Percentiles rank a stretch among this genome's conserved stretches.
These are phyloP conservation scores for Carcharodon carcharias DNA, from an alignment of 2,797 vertebrate species.

Conservation along the genomic window DNA sequence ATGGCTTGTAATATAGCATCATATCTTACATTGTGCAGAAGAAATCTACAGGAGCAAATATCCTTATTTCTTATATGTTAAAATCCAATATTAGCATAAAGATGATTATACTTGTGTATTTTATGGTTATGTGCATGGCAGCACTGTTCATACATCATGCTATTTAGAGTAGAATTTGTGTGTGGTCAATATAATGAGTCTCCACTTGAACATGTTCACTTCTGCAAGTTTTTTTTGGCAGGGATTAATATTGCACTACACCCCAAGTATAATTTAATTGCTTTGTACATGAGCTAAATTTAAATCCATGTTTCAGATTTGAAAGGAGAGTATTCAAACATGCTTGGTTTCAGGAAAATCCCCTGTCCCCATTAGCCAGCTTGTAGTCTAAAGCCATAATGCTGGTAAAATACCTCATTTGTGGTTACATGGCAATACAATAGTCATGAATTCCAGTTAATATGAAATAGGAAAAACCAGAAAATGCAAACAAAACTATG, in stretches of 20 bases:
- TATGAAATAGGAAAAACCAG: background rate
- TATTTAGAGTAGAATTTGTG: background rate
- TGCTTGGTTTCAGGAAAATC: background rate
- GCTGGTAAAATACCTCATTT: background rate
- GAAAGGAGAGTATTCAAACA: background rate
- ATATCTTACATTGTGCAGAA: background rate
- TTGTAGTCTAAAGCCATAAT: background rate
- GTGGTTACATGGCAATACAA: background rate
- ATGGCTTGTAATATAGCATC: background rate
- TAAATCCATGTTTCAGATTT: constrained; percentile 3
- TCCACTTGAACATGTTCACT: background rate
- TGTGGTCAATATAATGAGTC: background rate
- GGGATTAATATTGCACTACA: background rate
- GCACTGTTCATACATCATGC: background rate
- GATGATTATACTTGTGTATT: background rate
- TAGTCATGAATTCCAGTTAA: background rate
- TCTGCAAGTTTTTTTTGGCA: background rate
- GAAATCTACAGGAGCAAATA: background rate
- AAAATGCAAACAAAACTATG: background rate
- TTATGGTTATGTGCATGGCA: background rate
- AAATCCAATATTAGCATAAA: background rate
- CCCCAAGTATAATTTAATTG: background rate
- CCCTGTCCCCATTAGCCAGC: background rate
- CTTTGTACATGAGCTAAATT: background rate
- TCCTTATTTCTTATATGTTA: background rate